phyloP scores from a whole-genome alignment of 2,888 invertebrate genomes.

The Strigamia crassipes region DNA sequence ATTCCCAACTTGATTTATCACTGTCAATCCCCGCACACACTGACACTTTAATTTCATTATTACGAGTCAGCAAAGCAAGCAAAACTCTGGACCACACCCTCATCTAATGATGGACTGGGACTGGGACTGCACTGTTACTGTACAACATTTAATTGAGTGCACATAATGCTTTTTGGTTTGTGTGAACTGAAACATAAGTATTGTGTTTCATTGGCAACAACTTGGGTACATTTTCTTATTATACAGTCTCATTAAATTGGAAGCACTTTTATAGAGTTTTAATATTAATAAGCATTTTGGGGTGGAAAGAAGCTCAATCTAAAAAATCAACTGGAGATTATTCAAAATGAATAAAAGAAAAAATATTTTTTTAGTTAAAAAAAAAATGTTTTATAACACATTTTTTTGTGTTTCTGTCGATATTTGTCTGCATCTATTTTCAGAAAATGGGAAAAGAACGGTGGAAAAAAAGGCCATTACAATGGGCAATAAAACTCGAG shows the following conservation, averaged over 20 bases:
- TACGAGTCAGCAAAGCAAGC: neutral
- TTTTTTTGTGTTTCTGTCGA: neutral
- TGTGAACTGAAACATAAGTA: neutral
- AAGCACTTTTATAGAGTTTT: neutral
- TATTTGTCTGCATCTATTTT: constrained; percentile 1
- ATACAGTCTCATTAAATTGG: neutral
- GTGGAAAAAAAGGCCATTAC: neutral
- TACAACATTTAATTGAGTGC: neutral
- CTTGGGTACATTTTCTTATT: constrained; percentile 28
- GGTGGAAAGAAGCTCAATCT: neutral
- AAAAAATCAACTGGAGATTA: neutral
- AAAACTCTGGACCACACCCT: neutral
- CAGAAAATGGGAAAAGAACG: neutral
- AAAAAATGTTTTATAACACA: neutral
- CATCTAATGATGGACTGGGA: neutral
- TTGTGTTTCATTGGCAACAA: neutral
- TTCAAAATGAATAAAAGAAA: neutral
- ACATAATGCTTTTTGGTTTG: neutral
- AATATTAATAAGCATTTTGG: neutral
- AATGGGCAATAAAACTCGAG: constrained; percentile 20
- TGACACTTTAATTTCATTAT: neutral
- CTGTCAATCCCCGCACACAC: neutral
- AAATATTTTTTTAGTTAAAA: too few species aligned
- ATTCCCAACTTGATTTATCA: neutral
- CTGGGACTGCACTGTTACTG: neutral